Conservation (phyloP, 2,888 invertebrate species). For the Pterostichus madidus region DNA sequence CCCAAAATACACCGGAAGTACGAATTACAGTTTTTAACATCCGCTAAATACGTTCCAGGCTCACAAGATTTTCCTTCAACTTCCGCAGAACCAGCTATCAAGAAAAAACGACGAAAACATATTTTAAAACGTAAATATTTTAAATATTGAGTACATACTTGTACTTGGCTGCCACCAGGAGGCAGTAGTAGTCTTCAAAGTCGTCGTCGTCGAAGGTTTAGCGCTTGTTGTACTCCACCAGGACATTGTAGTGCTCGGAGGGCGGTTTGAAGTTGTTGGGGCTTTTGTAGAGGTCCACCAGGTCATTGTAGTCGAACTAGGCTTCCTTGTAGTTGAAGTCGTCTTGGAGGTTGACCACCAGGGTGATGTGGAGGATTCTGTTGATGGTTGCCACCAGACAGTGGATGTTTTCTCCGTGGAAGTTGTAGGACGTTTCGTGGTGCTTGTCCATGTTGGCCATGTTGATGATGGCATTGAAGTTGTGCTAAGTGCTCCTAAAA, state of each 20-base stretch:
- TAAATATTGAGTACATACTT: constrained; percentile 68
- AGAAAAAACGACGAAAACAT: neutral
- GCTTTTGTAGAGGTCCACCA: constrained; percentile 1
- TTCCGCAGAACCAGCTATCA: constrained; percentile 73
- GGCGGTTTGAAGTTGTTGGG: neutral
- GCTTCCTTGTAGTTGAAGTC: constrained; percentile 72
- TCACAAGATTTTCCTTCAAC: constrained; percentile 72
- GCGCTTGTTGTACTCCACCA: constrained; percentile 71
- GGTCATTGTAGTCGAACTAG: neutral
- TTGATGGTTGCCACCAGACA: constrained; percentile 62
- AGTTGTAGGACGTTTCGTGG: constrained; percentile 70
- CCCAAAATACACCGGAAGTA: constrained; percentile 89
- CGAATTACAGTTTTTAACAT: constrained; percentile 85
- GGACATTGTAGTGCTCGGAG: constrained; percentile 70
- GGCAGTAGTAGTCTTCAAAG: neutral
- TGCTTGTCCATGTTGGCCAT: constrained; percentile 66
- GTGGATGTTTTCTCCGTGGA: no score
- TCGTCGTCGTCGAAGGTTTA: constrained; percentile 70
- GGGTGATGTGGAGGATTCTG: constrained; percentile 70
- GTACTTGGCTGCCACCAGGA: neutral
- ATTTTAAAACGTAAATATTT: no score
- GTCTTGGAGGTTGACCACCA: constrained; percentile 73
- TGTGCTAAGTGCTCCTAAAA: constrained; percentile 55
- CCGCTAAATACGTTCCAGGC: constrained; percentile 78
- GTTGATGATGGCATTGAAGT: constrained; percentile 61